Conservation (phyloP, 2,888 invertebrate genomes). For the Volucella bombylans region DNA sequence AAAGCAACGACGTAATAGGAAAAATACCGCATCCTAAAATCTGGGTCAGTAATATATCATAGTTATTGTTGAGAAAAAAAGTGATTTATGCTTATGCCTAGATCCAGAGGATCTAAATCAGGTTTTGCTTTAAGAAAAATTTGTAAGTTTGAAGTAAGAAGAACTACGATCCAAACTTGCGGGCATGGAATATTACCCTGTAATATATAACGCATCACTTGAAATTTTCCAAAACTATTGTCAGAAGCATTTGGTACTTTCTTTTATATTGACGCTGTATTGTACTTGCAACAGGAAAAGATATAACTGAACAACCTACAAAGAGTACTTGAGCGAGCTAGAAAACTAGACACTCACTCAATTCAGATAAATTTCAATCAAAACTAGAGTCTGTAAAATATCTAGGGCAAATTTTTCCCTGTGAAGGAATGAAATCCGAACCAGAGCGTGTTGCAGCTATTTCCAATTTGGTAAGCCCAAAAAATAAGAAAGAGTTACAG, state of each 20-base stretch:
- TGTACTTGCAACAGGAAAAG: slow-evolving; percentile 25
- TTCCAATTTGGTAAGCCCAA: no score
- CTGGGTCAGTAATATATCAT: no score
- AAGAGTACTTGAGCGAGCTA: slow-evolving; percentile 28
- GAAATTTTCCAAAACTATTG: slow-evolving; percentile 71
- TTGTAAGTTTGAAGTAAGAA: not conserved
- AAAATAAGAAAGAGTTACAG: no score
- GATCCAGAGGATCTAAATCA: not conserved
- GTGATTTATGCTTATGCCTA: no score
- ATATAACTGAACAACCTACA: slow-evolving; percentile 37
- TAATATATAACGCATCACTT: slow-evolving; percentile 13
- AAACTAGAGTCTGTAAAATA: slow-evolving; percentile 75
- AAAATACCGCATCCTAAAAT: no score
- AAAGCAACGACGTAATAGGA: no score
- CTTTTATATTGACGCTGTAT: slow-evolving; percentile 48
- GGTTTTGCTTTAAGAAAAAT: no score
- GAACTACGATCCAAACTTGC: not conserved
- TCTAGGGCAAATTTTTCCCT: slow-evolving; percentile 63
- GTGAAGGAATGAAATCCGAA: no score
- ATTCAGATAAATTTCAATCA: slow-evolving; percentile 75
- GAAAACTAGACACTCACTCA: slow-evolving; percentile 21
- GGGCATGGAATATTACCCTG: not conserved
- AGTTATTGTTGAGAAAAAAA: no score
- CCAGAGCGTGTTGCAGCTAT: no score
- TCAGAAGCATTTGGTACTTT: slow-evolving; percentile 66